Evolutionary conservation across 2,113 vertebrate species (phyloP).

Genomic region (Tetrax tetrax): DNA sequence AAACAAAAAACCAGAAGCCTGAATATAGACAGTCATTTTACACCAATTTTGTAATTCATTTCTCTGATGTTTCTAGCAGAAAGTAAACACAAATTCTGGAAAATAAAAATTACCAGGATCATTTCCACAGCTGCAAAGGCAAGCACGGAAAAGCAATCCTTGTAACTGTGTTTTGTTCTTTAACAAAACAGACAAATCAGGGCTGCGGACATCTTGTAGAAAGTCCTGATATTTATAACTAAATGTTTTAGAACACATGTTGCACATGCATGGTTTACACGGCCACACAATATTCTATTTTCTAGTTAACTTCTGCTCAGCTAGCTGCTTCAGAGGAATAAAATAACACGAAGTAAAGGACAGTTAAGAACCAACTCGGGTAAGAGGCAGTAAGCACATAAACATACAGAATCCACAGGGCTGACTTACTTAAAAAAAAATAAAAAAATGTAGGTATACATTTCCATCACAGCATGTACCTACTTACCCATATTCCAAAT

Average conservation of each 20-base stretch:
- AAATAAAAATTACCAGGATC: background rate
- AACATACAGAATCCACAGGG: background rate
- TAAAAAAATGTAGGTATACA: background rate
- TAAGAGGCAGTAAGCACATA: background rate
- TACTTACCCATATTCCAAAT: background rate
- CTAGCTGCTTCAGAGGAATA: background rate
- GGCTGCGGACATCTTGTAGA: slow-evolving; percentile 29
- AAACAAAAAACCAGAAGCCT: background rate
- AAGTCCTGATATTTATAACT: slow-evolving; percentile 52
- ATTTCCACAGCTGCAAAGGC: background rate
- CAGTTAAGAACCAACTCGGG: background rate
- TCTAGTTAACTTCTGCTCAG: background rate
- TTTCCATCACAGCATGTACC: background rate
- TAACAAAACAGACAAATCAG: background rate
- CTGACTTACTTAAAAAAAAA: background rate
- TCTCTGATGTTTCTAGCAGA: background rate
- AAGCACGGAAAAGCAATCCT: background rate
- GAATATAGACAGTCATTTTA: background rate
- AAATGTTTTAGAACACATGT: slow-evolving; percentile 21
- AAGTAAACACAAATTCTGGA: background rate
- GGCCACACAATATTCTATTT: background rate
- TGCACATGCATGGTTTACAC: background rate
- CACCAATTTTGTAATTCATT: background rate
- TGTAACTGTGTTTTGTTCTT: background rate
- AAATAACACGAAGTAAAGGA: background rate